Conservation (phyloP, 2,888 invertebrate genomes). For the Erynnis tages region DNA sequence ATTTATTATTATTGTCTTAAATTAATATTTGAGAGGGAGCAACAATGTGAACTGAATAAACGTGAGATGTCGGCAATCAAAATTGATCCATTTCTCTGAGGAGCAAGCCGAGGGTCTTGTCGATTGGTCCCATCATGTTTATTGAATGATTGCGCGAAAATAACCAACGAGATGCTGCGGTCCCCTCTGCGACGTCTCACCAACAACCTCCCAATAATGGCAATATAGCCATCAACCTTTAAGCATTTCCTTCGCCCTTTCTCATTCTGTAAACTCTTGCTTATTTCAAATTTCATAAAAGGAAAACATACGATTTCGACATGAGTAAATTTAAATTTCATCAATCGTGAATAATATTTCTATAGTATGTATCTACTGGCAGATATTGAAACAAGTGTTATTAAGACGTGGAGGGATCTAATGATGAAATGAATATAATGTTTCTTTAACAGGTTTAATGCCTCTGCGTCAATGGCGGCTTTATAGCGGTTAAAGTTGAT, state of each 20-base stretch:
- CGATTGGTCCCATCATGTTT: conserved; percentile 75
- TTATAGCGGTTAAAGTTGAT: not conserved
- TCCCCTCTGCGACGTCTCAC: conserved; percentile 58
- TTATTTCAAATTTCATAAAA: conserved; percentile 33
- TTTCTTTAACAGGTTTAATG: not conserved
- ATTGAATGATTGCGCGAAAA: conserved; percentile 81
- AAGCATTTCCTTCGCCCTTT: conserved; percentile 44
- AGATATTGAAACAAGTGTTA: conserved; percentile 7
- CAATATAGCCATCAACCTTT: conserved; percentile 63
- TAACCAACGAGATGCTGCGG: conserved; percentile 61
- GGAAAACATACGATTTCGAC: conserved; percentile 24
- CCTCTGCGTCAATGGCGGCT: too few species aligned
- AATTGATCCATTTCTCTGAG: conserved; percentile 72
- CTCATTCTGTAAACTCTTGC: conserved; percentile 31
- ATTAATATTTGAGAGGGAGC: conserved; percentile 4
- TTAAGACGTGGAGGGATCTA: not conserved
- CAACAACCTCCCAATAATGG: conserved; percentile 57
- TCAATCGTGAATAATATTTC: not conserved
- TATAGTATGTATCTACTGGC: not conserved
- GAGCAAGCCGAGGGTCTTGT: conserved; percentile 70
- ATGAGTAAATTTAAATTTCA: not conserved
- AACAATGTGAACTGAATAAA: conserved; percentile 22
- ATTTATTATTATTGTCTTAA: conserved; percentile 1
- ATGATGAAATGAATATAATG: not conserved
- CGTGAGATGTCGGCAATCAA: conserved; percentile 33